These are phyloP conservation scores for Phainopepla nitens DNA, from an alignment of 2,113 vertebrate genomes.

Conservation along the genomic window DNA sequence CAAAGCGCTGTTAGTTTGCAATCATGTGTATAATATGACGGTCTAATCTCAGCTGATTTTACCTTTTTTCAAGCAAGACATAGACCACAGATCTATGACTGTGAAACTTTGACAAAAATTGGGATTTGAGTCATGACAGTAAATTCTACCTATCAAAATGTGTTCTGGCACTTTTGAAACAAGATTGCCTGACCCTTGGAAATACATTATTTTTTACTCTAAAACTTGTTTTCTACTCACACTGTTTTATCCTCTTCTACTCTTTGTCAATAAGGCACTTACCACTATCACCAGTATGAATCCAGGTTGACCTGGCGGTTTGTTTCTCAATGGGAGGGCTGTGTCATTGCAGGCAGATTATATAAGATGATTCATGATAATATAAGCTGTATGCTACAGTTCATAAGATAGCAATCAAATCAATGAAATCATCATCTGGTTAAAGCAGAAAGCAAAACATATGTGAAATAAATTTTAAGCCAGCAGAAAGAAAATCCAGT, in stretches of 20 bases:
- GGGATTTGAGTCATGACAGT: background rate
- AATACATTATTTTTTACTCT: background rate
- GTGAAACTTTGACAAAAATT: background rate
- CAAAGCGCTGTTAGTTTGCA: background rate
- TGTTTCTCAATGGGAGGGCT: background rate
- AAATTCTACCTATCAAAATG: background rate
- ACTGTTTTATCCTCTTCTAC: background rate
- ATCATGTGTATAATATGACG: background rate
- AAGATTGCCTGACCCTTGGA: background rate
- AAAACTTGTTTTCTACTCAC: background rate
- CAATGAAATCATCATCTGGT: background rate
- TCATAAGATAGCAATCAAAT: background rate
- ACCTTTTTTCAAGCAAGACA: background rate
- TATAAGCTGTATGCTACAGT: background rate
- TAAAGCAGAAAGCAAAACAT: constrained; percentile 15
- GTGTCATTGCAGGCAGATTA: background rate
- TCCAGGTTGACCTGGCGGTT: background rate
- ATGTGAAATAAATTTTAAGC: constrained; percentile 24
- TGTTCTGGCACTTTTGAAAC: background rate
- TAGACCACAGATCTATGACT: background rate
- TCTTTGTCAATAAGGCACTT: background rate
- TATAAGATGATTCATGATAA: background rate
- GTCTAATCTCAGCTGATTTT: background rate
- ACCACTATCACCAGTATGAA: background rate
- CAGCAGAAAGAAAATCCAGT: background rate